Evolutionary conservation across 2,888 invertebrate genomes (phyloP).

Genomic region (Drosophila diplacantha): DNA sequence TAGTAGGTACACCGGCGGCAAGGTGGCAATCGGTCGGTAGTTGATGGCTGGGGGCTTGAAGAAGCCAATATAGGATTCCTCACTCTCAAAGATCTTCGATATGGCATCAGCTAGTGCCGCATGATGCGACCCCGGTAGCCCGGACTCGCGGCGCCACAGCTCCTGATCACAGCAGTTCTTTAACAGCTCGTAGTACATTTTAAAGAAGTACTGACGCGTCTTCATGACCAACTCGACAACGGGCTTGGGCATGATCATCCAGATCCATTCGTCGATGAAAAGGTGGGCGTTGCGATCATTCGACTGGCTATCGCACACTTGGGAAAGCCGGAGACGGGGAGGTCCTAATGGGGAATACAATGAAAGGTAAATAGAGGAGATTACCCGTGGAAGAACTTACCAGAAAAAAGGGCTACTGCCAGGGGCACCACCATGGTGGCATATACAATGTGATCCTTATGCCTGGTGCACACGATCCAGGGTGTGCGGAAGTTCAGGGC

Average conservation of each 20-base stretch:
- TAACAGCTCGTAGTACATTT: slow-evolving; percentile 37
- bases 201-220: slow-evolving; percentile 48
- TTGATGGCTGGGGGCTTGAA: slow-evolving; percentile 11
- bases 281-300: slow-evolving; percentile 20
- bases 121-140: neutral
- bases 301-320: slow-evolving; percentile 18
- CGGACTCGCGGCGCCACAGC: slow-evolving; percentile 25
- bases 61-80: slow-evolving; percentile 39
- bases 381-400: slow-evolving; percentile 20
- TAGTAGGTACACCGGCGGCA: slow-evolving; percentile 35
- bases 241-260: slow-evolving; percentile 46
- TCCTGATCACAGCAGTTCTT: slow-evolving; percentile 37
- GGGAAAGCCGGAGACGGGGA: slow-evolving; percentile 21
- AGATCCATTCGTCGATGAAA: slow-evolving; percentile 63
- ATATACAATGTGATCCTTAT: slow-evolving; percentile 78
- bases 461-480: slow-evolving; percentile 52
- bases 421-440: slow-evolving; percentile 47
- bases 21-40: slow-evolving; percentile 9
- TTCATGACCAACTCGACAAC: slow-evolving; percentile 42
- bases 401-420: slow-evolving; percentile 53
- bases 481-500: slow-evolving; percentile 29
- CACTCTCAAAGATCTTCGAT: slow-evolving; percentile 40
- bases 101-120: slow-evolving; percentile 26
- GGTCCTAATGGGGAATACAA: slow-evolving; percentile 29
- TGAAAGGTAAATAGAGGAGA: neutral